These are phyloP conservation scores for Emydocephalus ijimae DNA, from an alignment of 2,113 vertebrate genomes.

Conservation along the genomic window DNA sequence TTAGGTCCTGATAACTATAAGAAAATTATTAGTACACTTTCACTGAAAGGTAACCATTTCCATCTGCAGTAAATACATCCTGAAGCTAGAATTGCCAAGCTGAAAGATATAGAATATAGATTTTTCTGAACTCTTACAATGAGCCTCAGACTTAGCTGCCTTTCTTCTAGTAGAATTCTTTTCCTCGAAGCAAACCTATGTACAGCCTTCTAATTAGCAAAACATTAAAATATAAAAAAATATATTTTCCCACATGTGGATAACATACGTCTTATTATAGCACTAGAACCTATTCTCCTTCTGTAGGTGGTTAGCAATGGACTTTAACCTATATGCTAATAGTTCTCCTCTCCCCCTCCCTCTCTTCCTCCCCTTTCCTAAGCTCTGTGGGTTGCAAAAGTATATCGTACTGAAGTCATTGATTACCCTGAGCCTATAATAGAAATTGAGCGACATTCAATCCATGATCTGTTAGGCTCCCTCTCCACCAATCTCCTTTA, in stretches of 20 bases:
- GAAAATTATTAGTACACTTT: neutral
- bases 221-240: neutral
- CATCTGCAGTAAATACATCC: neutral
- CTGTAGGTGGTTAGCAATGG: neutral
- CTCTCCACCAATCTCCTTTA: slow-evolving; percentile 17
- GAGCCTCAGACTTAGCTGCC: neutral
- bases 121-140: neutral
- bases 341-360: neutral
- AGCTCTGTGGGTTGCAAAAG: neutral
- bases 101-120: neutral
- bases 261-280: neutral
- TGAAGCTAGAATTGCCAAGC: neutral
- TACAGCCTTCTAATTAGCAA: neutral
- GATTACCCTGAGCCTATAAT: slow-evolving; percentile 12
- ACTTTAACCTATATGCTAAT: neutral
- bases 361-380: neutral
- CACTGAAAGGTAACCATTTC: neutral
- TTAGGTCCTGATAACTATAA: neutral
- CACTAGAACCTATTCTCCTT: neutral
- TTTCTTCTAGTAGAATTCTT: neutral
- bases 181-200: neutral
- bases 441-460: slow-evolving; percentile 28
- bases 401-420: neutral
- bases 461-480: slow-evolving; percentile 4
- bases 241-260: no score